Conservation (phyloP, 2,888 invertebrate species). For the Chymomyza procnemis region DNA sequence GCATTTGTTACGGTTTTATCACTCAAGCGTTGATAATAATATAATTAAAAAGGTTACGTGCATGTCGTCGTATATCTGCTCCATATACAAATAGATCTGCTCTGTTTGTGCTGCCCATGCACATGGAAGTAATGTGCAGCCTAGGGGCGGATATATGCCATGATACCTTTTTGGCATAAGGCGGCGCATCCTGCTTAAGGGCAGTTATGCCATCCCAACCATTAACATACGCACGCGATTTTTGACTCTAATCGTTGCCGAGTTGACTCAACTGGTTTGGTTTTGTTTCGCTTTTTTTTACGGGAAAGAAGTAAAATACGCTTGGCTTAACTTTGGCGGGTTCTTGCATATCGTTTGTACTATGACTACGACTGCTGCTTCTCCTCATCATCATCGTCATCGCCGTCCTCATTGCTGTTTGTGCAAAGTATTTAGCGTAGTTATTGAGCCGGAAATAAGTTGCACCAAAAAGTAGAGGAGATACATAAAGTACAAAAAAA, state of each 20-base stretch:
- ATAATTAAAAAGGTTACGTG: slow-evolving; percentile 11
- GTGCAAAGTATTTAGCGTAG: slow-evolving; percentile 65
- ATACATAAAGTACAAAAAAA: slow-evolving; percentile 15
- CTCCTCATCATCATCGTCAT: slow-evolving; percentile 11
- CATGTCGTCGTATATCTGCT: background rate
- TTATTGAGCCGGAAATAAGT: slow-evolving; percentile 68
- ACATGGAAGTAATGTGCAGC: slow-evolving; percentile 21
- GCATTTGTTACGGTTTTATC: slow-evolving; percentile 52
- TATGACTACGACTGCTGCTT: too few species aligned
- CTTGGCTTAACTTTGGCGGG: slow-evolving; percentile 31
- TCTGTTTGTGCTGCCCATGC: slow-evolving; percentile 18
- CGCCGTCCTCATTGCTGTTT: slow-evolving; percentile 34
- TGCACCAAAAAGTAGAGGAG: slow-evolving; percentile 6
- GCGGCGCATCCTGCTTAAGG: slow-evolving; percentile 34
- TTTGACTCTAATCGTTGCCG: background rate
- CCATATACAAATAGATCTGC: background rate
- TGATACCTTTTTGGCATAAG: slow-evolving; percentile 4
- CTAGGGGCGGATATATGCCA: slow-evolving; percentile 6
- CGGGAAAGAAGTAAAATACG: background rate
- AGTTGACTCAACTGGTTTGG: slow-evolving; percentile 1
- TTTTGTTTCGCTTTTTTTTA: too few species aligned
- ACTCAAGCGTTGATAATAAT: slow-evolving; percentile 61
- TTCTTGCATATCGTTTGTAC: slow-evolving; percentile 30
- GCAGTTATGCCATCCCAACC: slow-evolving; percentile 43
- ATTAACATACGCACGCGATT: slow-evolving; percentile 2